Base-by-base conservation (phyloP, 2,797 vertebrate species). In the Mus minutoides region DNA sequence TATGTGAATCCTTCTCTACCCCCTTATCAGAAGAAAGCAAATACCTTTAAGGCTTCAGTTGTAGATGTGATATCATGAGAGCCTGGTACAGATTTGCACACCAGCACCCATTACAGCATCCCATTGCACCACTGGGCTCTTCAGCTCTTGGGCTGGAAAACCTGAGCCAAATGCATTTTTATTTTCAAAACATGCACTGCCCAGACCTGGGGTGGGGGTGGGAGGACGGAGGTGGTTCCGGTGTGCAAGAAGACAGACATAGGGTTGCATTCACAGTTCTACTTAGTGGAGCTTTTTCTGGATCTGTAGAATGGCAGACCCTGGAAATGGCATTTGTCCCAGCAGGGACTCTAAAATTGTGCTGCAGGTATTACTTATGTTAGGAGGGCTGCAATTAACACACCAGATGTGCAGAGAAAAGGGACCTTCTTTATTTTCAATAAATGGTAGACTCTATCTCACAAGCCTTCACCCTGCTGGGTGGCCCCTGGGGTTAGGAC, bases 41-140 rank as follows among this genome's bases (percentile, higher is more conserved):
- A 92, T 91, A 31, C 60, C 54, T 94, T 80, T 77, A 92, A 91
- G 80, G 92, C 85, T 60, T 95, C 79, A 93, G 80, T 64, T 94
- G 94, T 84, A 95, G 91, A 95, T 95, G 69, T n/a, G 96, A 91
- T 85, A 96, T 95, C 96, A 86, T 93, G 76, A 95, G 84, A 97
- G 96, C 10, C 69, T 95, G 76, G 92, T 89, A 92, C 52, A 86
- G 95, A 97, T 93, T 96, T 92, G 95, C 91, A 62, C 92, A 83
- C 87, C 58, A 86, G n/a, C n/a, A n/a, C n/a, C n/a, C n/a, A n/a
- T n/a, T n/a, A n/a, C n/a, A n/a, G 52, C 80, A 64, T 94, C 77
- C 95, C 87, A 91, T 71, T 56, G n/a, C 73, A 95, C 95, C 96
- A 93, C 94, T 96, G 90, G 84, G 80, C 82, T 96, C 92, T 93